A percentile compares a stretch with the other conserved stretches of the same genome.
Evolutionary conservation across 1,140 invertebrate genomes (phyloP).

Genomic region (Globodera rostochiensis): DNA sequence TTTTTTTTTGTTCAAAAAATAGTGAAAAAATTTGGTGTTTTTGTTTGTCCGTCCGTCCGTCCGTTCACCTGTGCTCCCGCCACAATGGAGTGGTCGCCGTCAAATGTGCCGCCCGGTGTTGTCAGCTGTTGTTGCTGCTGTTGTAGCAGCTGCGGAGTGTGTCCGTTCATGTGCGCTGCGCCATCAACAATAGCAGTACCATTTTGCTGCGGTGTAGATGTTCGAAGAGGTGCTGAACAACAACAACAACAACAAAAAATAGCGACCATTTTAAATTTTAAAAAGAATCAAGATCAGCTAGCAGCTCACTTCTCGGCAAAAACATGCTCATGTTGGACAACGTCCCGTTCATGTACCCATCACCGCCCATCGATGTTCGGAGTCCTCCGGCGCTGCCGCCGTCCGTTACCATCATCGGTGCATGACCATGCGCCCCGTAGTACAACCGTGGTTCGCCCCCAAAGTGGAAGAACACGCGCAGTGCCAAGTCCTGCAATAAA

Average conservation of each 20-base stretch:
- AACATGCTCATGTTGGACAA: slow-evolving; percentile 15
- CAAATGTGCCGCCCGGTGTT: slow-evolving; percentile 27
- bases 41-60: no score
- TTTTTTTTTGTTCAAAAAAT: background rate
- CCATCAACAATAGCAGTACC: background rate
- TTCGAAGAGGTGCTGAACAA: slow-evolving; percentile 34
- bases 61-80: slow-evolving; percentile 66
- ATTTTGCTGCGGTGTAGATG: slow-evolving; percentile 37
- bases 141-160: background rate
- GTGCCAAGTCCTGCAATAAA: slow-evolving; percentile 42
- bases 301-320: slow-evolving; percentile 16
- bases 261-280: no score
- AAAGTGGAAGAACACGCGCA: slow-evolving; percentile 38
- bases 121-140: background rate
- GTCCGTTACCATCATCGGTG: background rate
- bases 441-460: slow-evolving; percentile 41
- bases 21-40: no score
- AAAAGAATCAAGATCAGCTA: no score
- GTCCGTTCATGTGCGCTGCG: slow-evolving; percentile 20
- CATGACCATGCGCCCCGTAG: slow-evolving; percentile 10
- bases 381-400: background rate
- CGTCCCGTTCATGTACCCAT: slow-evolving; percentile 16
- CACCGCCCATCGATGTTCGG: slow-evolving; percentile 3
- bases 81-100: slow-evolving; percentile 37
- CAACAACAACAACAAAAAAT: background rate